Conservation (phyloP, 2,113 vertebrate species). For the Neopipo cinnamomea region DNA sequence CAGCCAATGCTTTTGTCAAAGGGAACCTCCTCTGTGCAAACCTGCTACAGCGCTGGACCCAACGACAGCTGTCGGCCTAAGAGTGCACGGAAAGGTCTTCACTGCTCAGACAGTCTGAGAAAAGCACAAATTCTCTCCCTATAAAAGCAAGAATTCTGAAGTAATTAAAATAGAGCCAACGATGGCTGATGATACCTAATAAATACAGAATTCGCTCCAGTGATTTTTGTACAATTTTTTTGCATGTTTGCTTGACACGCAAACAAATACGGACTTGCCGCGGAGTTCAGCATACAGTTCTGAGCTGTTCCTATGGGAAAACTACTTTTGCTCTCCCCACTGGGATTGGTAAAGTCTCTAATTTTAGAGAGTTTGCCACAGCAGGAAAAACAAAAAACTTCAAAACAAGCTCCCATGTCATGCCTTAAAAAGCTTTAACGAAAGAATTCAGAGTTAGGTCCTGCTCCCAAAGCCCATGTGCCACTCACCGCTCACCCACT, state of each 20-base stretch:
- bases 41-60: neutral
- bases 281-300: neutral
- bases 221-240: neutral
- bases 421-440: neutral
- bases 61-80: neutral
- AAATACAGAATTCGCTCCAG: neutral
- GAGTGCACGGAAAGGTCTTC: neutral
- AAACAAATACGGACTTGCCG: neutral
- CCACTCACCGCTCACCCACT: fast-evolving
- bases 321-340: neutral
- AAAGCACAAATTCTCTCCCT: neutral
- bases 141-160: neutral
- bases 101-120: neutral
- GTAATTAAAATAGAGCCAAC: neutral
- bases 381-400: neutral
- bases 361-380: neutral
- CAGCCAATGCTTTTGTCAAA: neutral
- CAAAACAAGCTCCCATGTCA: neutral
- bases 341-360: neutral
- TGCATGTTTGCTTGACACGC: neutral
- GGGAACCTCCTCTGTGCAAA: neutral
- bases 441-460: neutral
- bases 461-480: neutral
- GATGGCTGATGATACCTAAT: neutral
- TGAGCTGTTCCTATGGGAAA: constrained; percentile 23